A percentile compares a stretch with the other conserved stretches of the same genome.
Conservation (phyloP, 2,797 vertebrate species). For the Muscicapa comitata region DNA sequence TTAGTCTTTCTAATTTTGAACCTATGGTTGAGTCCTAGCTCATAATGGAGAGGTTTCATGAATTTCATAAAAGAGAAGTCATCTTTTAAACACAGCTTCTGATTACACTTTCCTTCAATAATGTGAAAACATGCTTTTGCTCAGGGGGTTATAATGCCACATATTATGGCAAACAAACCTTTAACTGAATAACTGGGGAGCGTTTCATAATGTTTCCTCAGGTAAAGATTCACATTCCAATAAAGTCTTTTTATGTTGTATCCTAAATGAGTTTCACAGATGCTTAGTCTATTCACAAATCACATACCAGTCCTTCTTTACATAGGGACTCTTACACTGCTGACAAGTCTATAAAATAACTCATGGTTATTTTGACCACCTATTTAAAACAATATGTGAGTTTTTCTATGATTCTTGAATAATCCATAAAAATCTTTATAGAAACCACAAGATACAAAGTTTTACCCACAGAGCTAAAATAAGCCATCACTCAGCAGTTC, state of each 20-base stretch:
- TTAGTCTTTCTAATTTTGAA: neutral
- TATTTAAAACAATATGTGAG: neutral
- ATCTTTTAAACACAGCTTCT: slow-evolving; percentile 17
- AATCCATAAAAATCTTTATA: neutral
- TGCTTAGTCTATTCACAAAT: neutral
- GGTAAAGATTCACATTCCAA: neutral
- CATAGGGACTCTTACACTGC: neutral
- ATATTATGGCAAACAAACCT: slow-evolving; percentile 5
- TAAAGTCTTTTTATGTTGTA: neutral
- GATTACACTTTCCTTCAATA: neutral
- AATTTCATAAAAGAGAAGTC: neutral
- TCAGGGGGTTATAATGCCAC: neutral
- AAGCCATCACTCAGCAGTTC: neutral
- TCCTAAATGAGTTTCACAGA: neutral
- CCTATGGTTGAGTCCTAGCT: neutral
- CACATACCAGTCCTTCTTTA: neutral
- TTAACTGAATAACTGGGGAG: slow-evolving; percentile 3
- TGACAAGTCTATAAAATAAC: neutral
- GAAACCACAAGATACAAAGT: neutral
- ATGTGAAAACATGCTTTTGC: neutral
- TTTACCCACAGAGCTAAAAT: neutral
- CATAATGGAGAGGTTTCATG: neutral
- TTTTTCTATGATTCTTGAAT: neutral
- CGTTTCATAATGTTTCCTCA: slow-evolving; percentile 31
- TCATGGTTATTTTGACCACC: neutral